Evolutionary conservation across 2,888 invertebrate species (phyloP).

Genomic region (Aphidius colemani): DNA sequence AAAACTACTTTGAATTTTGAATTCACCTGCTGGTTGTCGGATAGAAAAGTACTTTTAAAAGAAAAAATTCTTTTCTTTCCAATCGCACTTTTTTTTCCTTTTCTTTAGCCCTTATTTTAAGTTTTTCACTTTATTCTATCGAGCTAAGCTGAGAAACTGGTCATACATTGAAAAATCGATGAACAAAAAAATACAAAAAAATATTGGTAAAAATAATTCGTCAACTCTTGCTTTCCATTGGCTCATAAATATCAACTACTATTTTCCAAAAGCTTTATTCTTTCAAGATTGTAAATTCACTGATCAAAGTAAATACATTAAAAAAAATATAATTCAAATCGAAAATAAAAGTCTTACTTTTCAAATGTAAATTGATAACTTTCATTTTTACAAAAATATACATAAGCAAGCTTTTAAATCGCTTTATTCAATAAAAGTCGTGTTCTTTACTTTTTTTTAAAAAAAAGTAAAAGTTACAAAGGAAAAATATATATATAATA

Average conservation of each 20-base stretch:
- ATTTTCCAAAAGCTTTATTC: too few relatives aligned
- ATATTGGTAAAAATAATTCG: too few relatives aligned
- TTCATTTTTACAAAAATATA: neutral
- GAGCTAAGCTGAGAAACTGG: constrained; percentile 27
- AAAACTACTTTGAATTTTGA: constrained; percentile 21
- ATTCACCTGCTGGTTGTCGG: constrained; percentile 20
- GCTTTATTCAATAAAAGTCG: constrained; percentile 33
- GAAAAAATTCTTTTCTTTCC: constrained; percentile 5
- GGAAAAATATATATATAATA: too few relatives aligned
- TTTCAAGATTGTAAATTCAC: too few relatives aligned
- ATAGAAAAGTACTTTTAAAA: constrained; percentile 20
- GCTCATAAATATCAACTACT: too few relatives aligned
- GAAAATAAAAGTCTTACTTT: constrained; percentile 35
- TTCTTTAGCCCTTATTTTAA: constrained; percentile 8
- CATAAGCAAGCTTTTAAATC: constrained; percentile 28
- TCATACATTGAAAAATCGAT: neutral
- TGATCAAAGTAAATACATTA: too few relatives aligned
- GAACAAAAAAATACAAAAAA: neutral
- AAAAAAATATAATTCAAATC: too few relatives aligned
- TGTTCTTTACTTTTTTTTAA: too few relatives aligned
- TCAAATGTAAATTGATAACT: constrained; percentile 54
- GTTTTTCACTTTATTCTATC: constrained; percentile 23
- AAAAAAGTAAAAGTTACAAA: too few relatives aligned
- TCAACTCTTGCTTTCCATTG: too few relatives aligned
- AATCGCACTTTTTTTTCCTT: neutral